Evolutionary conservation across 2,797 vertebrate genomes (phyloP), one percentile per base, ranked within the genome.

Genomic region (Coreius guichenoti): DNA sequence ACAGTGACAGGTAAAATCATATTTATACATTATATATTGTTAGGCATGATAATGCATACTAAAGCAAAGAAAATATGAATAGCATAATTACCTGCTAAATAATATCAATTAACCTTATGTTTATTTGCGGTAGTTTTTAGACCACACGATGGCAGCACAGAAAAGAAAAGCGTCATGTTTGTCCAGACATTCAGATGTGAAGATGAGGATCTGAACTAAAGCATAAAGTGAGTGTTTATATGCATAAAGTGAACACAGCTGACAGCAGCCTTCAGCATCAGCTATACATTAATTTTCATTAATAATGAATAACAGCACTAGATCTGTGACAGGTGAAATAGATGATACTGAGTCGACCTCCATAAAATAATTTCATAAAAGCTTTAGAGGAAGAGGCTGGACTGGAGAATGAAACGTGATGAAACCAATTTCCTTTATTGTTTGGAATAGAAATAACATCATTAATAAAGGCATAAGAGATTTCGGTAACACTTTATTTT

Each of bases 111-210:
- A 13, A 43, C 36, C 9, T 0, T 13, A 5, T 21, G 74, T 58
- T 36, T 36, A 31, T 73, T 36, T 8, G 73, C 26, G 61, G 26
- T 29, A 16, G 26, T 31, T 26, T 43, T 29, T 45, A 70, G 5
- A 61, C 51, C 51, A 74, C 51, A 82, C 39, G 39, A 74, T 82
- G 81, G 72, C 72, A 83, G 72, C 82, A 83, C 23, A n/a, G 23
- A 65, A 45, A 12, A 23, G 7, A 33, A 47, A 45, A 49, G 1
- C 2, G 2, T 58, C n/a, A n/a, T 12, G 29, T 36, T 19, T 17
- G 21, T 51, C 21, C 12, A 49, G 2, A 36, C 23, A 36, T 51
- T 14, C 8, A 39, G 12, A 31, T 0, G 9, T 69, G 31, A 36
- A 61, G 6, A 45, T 13, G 36, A 68, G 68, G 56, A 78, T 43